Evolutionary conservation across 1,140 invertebrate species (phyloP).

Genomic region (Lerema accius): DNA sequence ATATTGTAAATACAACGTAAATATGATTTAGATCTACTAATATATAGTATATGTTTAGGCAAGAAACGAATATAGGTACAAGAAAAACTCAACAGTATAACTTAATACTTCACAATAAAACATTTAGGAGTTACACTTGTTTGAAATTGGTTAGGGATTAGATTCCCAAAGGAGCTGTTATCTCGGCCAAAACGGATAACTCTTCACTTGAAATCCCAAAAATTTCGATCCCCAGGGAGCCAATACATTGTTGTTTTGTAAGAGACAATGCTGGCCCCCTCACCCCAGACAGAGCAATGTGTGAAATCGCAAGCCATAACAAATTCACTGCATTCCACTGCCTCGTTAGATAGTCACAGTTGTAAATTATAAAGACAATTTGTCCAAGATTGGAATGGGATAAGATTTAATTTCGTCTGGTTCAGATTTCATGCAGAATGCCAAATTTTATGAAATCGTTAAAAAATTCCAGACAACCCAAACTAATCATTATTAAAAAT

Average conservation of each 20-base stretch:
- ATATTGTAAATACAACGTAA: conserved; percentile 9
- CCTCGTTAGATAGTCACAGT: conserved; percentile 70
- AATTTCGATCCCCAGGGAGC: conserved; percentile 66
- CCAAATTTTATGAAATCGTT: conserved; percentile 6
- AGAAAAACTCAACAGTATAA: conserved; percentile 3
- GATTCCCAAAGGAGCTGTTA: conserved; percentile 29
- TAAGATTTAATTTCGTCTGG: conserved; percentile 9
- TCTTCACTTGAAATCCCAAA: conserved; percentile 79
- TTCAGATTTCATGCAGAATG: conserved; percentile 15
- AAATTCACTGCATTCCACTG: conserved; percentile 60
- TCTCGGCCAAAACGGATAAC: conserved; percentile 58
- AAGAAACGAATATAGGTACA: conserved; percentile 7
- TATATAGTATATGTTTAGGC: neutral
- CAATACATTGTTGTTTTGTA: conserved; percentile 43
- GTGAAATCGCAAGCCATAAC: conserved; percentile 65
- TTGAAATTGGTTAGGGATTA: neutral
- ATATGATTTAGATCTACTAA: conserved; percentile 8
- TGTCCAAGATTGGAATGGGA: conserved; percentile 2
- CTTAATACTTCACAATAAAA: conserved; percentile 10
- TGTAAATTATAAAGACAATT: conserved; percentile 26
- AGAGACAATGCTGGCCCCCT: conserved; percentile 65
- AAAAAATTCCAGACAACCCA: conserved; percentile 5
- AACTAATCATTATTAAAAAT: conserved; percentile 13
- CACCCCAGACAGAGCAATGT: conserved; percentile 64
- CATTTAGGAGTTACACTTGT: conserved; percentile 4